Evolutionary conservation across 92 coral and sea anemone genomes (phyloP).

Genomic region (Epizoanthus illoricatus): DNA sequence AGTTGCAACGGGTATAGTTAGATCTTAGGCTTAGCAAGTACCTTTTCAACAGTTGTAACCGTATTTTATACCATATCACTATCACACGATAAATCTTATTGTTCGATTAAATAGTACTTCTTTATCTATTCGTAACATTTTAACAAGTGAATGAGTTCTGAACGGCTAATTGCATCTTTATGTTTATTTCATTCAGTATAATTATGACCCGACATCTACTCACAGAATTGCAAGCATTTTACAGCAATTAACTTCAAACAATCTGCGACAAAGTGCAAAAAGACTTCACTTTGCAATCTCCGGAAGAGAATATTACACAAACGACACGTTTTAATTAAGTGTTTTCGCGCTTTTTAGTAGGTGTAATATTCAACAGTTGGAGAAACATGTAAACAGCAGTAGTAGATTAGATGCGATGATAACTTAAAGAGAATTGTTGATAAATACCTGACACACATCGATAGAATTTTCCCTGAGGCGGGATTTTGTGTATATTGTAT

Average conservation of each 20-base stretch:
- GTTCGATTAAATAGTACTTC: conserved; percentile 27
- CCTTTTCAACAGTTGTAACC: conserved; percentile 29
- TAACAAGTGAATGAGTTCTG: conserved; percentile 32
- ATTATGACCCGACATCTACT: conserved; percentile 2
- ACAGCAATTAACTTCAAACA: conserved; percentile 35
- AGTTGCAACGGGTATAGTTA: neutral
- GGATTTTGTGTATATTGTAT: no score
- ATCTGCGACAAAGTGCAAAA: conserved; percentile 41
- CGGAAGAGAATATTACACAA: conserved; percentile 31
- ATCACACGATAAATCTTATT: conserved; percentile 31
- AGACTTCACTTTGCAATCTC: conserved; percentile 23
- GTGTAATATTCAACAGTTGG: conserved; percentile 19
- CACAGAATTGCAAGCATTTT: conserved; percentile 27
- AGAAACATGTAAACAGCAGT: conserved; percentile 26
- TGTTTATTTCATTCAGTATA: conserved; percentile 15
- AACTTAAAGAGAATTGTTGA: conserved; percentile 8
- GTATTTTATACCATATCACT: conserved; percentile 15
- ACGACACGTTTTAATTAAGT: conserved; percentile 36
- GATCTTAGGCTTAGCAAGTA: neutral
- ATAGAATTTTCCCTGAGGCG: conserved; percentile 5
- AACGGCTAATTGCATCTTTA: conserved; percentile 23
- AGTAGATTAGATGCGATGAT: conserved; percentile 22
- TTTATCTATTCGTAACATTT: conserved; percentile 22
- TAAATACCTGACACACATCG: conserved; percentile 12
- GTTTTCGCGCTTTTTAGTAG: conserved; percentile 8